phyloP scores from a whole-genome alignment of 2,888 invertebrate genomes.

The Drosophila heteroneura region DNA sequence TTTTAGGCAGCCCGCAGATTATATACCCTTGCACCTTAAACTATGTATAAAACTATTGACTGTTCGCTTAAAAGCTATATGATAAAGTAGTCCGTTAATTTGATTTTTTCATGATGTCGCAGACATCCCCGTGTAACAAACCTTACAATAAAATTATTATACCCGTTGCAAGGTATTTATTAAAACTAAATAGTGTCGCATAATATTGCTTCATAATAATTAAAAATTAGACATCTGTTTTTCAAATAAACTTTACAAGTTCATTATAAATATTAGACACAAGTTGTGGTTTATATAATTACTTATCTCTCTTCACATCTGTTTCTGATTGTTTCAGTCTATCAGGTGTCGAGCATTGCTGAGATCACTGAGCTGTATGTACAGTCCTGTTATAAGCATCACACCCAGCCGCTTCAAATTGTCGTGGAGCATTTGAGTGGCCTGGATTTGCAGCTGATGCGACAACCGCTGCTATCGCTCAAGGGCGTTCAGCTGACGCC shows the following conservation, averaged over 20 bases:
- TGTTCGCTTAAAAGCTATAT: neutral
- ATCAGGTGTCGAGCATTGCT: conserved; percentile 86
- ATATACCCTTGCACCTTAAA: neutral
- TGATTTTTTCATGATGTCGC: neutral
- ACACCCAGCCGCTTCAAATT: conserved; percentile 89
- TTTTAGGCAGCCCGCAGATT: neutral
- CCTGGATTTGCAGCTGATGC: conserved; percentile 81
- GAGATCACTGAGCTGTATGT: conserved; percentile 91
- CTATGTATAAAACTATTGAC: neutral
- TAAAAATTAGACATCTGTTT: neutral
- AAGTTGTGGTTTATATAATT: neutral
- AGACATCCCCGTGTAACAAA: neutral
- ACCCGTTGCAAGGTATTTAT: neutral
- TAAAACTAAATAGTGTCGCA: neutral
- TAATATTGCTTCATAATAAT: neutral
- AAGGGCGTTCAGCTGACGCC: conserved; percentile 88
- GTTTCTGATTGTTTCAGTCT: conserved; percentile 69
- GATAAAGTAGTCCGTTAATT: too few species aligned
- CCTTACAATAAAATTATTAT: neutral
- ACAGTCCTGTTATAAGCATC: conserved; percentile 90
- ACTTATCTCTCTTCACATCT: too few species aligned
- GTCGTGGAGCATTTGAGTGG: conserved; percentile 91
- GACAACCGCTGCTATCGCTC: conserved; percentile 88
- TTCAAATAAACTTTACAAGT: neutral
- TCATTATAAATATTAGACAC: neutral